Base-by-base conservation (phyloP, 30 jellyfish, hydroid and myxozoan species). In the Hydra vulgaris region DNA sequence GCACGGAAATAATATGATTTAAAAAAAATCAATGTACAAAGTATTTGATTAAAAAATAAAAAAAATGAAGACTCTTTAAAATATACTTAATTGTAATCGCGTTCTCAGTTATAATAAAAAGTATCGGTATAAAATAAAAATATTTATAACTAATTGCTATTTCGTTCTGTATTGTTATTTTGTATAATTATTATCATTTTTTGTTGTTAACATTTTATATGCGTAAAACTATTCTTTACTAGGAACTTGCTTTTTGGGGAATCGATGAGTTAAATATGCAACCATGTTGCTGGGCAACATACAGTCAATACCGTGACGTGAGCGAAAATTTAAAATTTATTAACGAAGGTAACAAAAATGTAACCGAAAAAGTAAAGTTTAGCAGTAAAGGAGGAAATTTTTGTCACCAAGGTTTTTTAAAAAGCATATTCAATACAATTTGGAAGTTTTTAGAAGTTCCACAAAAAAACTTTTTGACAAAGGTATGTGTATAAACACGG, bases 211-310 rank as follows among this genome's bases (percentile, higher is more conserved):
- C n/a, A n/a, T n/a, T n/a, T n/a, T n/a, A n/a, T n/a, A n/a, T n/a
- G n/a, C n/a, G n/a, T n/a, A n/a, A n/a, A n/a, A n/a, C n/a, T n/a
- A 69, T 8, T 69, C 8, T 1, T 25, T 75, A 0, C 16, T 52
- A 91, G 86, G 98, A 91, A 85, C 88, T 91, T 18, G 95, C 92
- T 0, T 91, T 91, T 80, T 91, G 98, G 98, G 98, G 98, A 19
- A 83, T 91, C 8, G 98, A 91, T 71, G 98, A 91, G 83, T 84
- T 91, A 70, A 90, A 77, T 72, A 91, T 91, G 98, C 95, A 91
- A 89, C 96, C 98, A 0, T 91, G 98, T 54, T 91, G 98, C 78
- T 91, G 98, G 98, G 98, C 95, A 7, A 83, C 86, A 8, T 91
- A 91, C 86, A 91, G 96, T 3, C 96, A 86, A 23, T 95, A 91